These are phyloP conservation scores for Helicorthomorpha holstii DNA, from an alignment of 1,140 invertebrate species.

Conservation along the genomic window DNA sequence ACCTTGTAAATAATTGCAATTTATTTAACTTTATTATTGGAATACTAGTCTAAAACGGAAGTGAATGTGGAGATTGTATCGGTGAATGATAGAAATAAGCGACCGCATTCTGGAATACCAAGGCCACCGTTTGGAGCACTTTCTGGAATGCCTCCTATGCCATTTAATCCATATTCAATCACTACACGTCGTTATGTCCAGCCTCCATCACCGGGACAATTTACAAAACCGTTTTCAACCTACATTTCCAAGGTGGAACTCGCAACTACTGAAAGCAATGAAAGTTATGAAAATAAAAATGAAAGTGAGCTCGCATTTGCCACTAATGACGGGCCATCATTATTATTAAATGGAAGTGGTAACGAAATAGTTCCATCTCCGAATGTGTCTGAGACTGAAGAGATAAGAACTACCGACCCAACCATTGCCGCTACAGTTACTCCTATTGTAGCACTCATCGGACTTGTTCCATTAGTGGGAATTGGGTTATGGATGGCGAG, in stretches of 20 bases:
- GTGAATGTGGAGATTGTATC: conserved; percentile 33
- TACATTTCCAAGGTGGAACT: too few species aligned
- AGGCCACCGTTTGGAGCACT: neutral
- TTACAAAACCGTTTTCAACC: too few species aligned
- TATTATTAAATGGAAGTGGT: neutral
- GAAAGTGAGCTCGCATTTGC: neutral
- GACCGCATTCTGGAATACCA: conserved; percentile 12
- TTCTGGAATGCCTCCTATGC: conserved; percentile 1
- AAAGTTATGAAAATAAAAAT: conserved; percentile 5
- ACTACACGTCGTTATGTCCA: neutral
- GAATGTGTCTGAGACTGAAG: conserved; percentile 3
- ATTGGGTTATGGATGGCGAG: conserved; percentile 14
- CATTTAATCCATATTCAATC: conserved; percentile 7
- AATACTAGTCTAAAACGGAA: conserved; percentile 40
- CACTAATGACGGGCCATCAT: neutral
- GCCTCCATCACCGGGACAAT: conserved; percentile 10
- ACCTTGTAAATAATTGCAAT: neutral
- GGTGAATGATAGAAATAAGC: neutral
- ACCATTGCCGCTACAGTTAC: conserved; percentile 15
- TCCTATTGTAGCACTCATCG: conserved; percentile 17
- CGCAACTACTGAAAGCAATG: conserved; percentile 10
- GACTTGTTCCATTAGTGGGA: conserved; percentile 15
- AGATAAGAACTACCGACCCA: conserved; percentile 1
- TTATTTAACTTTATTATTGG: neutral
- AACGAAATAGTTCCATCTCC: neutral